Evolutionary conservation across 2,888 invertebrate genomes (phyloP).

Genomic region (Drosophila phalerata): DNA sequence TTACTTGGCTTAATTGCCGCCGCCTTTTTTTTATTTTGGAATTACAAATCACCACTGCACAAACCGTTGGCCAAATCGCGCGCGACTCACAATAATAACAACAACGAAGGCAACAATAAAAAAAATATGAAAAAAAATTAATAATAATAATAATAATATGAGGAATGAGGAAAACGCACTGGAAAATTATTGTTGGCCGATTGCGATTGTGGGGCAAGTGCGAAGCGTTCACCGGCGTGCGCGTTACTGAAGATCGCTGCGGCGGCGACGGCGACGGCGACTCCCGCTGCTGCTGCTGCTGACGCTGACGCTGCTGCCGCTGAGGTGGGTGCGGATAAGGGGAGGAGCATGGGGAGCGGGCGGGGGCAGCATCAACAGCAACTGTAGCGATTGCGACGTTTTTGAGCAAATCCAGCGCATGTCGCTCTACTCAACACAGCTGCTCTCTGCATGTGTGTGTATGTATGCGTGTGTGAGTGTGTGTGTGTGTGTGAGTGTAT

Average conservation of each 20-base stretch:
- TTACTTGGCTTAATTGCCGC: slow-evolving; percentile 54
- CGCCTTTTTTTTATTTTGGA: slow-evolving; percentile 26
- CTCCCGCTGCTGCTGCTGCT: slow-evolving; percentile 10
- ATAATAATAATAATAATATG: background rate
- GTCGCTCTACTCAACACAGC: slow-evolving; percentile 28
- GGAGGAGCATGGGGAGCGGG: background rate
- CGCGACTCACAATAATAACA: slow-evolving; percentile 3
- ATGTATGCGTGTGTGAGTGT: slow-evolving; percentile 11
- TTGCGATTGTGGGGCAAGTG: slow-evolving; percentile 66
- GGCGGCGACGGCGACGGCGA: slow-evolving; percentile 16
- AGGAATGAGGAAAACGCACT: slow-evolving; percentile 24
- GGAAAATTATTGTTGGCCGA: slow-evolving; percentile 36
- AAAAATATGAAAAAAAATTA: background rate
- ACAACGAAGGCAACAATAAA: background rate
- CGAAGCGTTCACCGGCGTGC: slow-evolving; percentile 78
- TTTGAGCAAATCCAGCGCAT: slow-evolving; percentile 54
- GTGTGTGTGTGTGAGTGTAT: slow-evolving; percentile 22
- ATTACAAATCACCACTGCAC: slow-evolving; percentile 31
- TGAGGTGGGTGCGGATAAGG: background rate
- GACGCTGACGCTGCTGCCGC: slow-evolving; percentile 1
- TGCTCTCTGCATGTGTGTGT: slow-evolving; percentile 9
- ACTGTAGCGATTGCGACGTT: slow-evolving; percentile 19
- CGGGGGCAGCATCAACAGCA: background rate
- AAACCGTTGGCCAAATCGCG: slow-evolving; percentile 8
- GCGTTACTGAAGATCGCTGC: slow-evolving; percentile 73